A percentile compares a stretch with the other conserved stretches of the same genome.
phyloP scores from a whole-genome alignment of 1,140 invertebrate species.

The Capitella teleta region DNA sequence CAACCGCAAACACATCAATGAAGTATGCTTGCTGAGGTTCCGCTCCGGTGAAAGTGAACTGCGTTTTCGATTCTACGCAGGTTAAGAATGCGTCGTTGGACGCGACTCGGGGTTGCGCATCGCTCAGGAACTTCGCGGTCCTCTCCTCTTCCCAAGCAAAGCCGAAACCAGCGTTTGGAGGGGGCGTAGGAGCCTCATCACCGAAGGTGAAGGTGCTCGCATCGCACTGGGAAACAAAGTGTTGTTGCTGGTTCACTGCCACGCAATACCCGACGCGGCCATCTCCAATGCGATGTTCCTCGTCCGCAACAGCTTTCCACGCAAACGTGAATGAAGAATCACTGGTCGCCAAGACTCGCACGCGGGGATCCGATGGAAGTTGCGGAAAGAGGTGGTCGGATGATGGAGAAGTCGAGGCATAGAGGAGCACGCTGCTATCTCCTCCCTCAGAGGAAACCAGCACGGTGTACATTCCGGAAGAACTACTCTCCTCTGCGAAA shows the following conservation, averaged over 20 bases:
- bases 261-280: constrained; percentile 27
- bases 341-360: constrained; percentile 15
- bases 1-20: constrained; percentile 34
- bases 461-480: constrained; percentile 20
- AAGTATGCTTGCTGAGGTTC: constrained; percentile 26
- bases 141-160: constrained; percentile 22
- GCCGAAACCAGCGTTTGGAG: constrained; percentile 19
- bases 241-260: constrained; percentile 18
- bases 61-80: constrained; percentile 28
- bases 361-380: constrained; percentile 17
- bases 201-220: constrained; percentile 19
- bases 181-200: constrained; percentile 16
- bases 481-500: constrained; percentile 9
- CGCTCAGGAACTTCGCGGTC: constrained; percentile 6
- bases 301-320: constrained; percentile 22
- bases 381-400: constrained; percentile 16
- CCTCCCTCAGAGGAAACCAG: constrained; percentile 15
- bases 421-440: constrained; percentile 18
- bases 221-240: constrained; percentile 27
- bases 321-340: too few species aligned
- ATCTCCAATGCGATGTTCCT: constrained; percentile 11
- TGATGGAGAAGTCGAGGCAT: constrained; percentile 15
- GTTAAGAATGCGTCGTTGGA: constrained; percentile 16
- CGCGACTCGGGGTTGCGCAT: constrained; percentile 15
- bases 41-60: constrained; percentile 23